Evolutionary conservation across 2,888 invertebrate genomes (phyloP).

Genomic region (Heterodera filipjevi): DNA sequence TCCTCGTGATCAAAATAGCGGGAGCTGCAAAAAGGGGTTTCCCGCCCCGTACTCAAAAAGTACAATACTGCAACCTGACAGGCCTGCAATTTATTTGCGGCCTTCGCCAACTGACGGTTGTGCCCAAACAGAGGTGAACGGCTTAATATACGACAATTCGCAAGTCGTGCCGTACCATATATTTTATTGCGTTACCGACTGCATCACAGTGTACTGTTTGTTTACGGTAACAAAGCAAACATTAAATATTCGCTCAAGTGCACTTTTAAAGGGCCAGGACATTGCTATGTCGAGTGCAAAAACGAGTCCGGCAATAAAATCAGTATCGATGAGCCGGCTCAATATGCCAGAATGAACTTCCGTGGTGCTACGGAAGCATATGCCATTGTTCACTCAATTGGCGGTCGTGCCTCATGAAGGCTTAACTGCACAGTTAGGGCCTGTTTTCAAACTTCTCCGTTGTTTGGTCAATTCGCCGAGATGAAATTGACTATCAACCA

Average conservation of each 20-base stretch:
- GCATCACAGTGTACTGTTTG: neutral
- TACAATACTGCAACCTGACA: neutral
- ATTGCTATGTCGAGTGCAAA: neutral
- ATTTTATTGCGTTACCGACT: conserved; percentile 4
- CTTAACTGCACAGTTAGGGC: conserved; percentile 21
- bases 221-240: neutral
- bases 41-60: conserved; percentile 8
- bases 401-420: conserved; percentile 30
- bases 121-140: neutral
- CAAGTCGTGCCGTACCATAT: conserved; percentile 22
- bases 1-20: neutral
- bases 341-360: neutral
- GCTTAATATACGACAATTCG: neutral
- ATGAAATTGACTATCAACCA: conserved; percentile 35
- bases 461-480: conserved; percentile 21
- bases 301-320: neutral
- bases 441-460: conserved; percentile 12
- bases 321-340: neutral
- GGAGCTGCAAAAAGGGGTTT: conserved; percentile 19
- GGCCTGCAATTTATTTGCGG: neutral
- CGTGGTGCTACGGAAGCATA: neutral
- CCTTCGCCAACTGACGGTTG: conserved; percentile 1
- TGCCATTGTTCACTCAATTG: neutral
- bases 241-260: conserved; percentile 9
- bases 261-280: conserved; percentile 6